Base-by-base conservation (phyloP, 2,797 vertebrate genomes). In the Pipistrellus kuhlii region DNA sequence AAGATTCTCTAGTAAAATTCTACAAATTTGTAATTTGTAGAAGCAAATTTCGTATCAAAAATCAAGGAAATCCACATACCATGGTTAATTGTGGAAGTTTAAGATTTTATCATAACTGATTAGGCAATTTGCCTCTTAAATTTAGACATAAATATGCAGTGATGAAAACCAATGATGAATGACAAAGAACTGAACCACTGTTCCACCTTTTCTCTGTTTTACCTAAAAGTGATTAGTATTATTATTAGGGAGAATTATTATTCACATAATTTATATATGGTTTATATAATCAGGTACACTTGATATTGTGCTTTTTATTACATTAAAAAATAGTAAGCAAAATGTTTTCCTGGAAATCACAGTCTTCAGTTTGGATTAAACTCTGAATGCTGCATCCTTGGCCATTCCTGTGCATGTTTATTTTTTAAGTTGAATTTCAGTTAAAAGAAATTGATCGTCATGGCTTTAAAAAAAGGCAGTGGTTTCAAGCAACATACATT, bases 21-120 rank as follows among this genome's bases (percentile, higher is more conserved):
- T 41, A 41, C 38, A 41, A 41, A 41, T 41, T 41, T 41, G 92
- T 95, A 93, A 97, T 94, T 96, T 96, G 76, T 64, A 76, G 32
- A 84, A 85, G 83, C 32, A 93, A 96, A 91, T 96, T 96, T 96
- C 78, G 86, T 85, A 83, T 51, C 75, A 80, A 92, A 96, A 95
- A 97, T 96, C 92, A 97, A 95, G 94, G 71, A 94, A 92, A 90
- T 62, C 85, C 53, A 94, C 20, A 93, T 76, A n/a, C 66, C 35
- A 86, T 44, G 3, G 51, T 95, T 95, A 96, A 96, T 89, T 93
- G 82, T 80, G 72, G 90, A 94, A 92, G 78, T 25, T 53, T 57
- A 97, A 85, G 82, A 94, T 83, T 96, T 97, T 93, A 93, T 86
- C 4, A 2, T 72, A 75, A 84, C 72, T 87, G 69, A 97, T 94